Evolutionary conservation across 2,888 invertebrate species (phyloP), one percentile per base, ranked within the genome.

Genomic region (Protodeltote pygarga): DNA sequence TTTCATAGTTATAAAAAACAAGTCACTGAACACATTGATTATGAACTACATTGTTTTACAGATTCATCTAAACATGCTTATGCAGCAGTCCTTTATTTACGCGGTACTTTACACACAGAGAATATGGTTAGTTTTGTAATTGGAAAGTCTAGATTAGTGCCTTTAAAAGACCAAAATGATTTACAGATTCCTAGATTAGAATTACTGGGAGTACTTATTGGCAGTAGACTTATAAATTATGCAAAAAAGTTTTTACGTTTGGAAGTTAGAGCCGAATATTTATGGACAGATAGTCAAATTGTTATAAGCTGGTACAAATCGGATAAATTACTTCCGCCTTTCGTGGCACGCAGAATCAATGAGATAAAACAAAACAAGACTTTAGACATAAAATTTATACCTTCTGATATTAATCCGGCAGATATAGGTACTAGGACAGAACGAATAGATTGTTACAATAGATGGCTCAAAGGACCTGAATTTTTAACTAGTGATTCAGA

Each of bases 101-200:
- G 23, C 5, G 10, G 23, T 23, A 2, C 23, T 23, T 23, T 23
- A 23, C 9, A 10, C 23, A 23, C 10, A 9, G 3, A 23, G n/a
- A 23, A 2, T 11, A 14, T 23, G 23, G 11, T 57, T 61, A n/a
- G n/a, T n/a, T n/a, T n/a, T 39, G 38, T 61, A 25, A 61, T 57
- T 38, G 57, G 47, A 24, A 57, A 57, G 10, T 45, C 48, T 8
- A 42, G 55, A 32, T 46, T 53, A 37, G 53, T 44, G 25, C 49
- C 44, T 11, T 8, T 46, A 34, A 46, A 39, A 23, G 39, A 44
- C 21, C 23, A 59, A 35, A 35, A 24, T n/a, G n/a, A n/a, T n/a
- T 24, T 23, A 13, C 15, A 28, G 39, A 52, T 35, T 5, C 35
- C 24, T 24, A 24, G 35, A 17, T 17, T 24, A 24, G 11, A 35